phyloP scores from a whole-genome alignment of 2,888 invertebrate species.

The Heliconius ismenius region DNA sequence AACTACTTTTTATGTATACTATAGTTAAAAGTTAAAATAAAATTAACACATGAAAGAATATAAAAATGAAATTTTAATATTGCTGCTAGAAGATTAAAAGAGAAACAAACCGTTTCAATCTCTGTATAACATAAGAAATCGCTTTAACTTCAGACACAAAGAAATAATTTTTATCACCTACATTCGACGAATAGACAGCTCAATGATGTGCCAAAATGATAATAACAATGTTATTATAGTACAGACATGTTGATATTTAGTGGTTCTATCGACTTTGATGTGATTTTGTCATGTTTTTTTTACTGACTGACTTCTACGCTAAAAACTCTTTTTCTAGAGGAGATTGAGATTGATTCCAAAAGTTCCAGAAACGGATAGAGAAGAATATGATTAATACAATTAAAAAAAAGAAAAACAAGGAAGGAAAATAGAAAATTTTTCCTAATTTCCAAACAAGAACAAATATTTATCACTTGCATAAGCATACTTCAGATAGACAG shows the following conservation, averaged over 20 bases:
- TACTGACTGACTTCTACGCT: background rate
- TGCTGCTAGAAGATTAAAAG: constrained; percentile 20
- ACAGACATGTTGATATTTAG: no score
- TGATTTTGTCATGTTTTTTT: background rate
- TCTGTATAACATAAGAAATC: constrained; percentile 22
- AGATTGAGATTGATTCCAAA: no score
- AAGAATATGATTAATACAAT: background rate
- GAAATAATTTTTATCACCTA: constrained; percentile 41
- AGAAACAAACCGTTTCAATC: constrained; percentile 23
- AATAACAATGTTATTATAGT: constrained; percentile 31
- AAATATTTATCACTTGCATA: constrained; percentile 42
- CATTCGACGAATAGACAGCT: constrained; percentile 41
- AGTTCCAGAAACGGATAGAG: no score
- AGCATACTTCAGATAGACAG: constrained; percentile 41
- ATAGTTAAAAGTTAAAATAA: background rate
- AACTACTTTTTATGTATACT: background rate
- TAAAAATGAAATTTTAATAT: constrained; percentile 9
- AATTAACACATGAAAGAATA: constrained; percentile 12
- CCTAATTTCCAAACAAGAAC: background rate
- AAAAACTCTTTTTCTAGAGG: no score
- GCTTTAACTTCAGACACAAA: constrained; percentile 28
- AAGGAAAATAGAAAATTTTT: background rate
- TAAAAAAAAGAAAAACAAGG: background rate
- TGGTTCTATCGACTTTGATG: background rate
- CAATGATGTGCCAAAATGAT: constrained; percentile 44